These are phyloP conservation scores for Caenorhabditis remanei DNA, from an alignment of 1,140 invertebrate genomes.

Conservation along the genomic window DNA sequence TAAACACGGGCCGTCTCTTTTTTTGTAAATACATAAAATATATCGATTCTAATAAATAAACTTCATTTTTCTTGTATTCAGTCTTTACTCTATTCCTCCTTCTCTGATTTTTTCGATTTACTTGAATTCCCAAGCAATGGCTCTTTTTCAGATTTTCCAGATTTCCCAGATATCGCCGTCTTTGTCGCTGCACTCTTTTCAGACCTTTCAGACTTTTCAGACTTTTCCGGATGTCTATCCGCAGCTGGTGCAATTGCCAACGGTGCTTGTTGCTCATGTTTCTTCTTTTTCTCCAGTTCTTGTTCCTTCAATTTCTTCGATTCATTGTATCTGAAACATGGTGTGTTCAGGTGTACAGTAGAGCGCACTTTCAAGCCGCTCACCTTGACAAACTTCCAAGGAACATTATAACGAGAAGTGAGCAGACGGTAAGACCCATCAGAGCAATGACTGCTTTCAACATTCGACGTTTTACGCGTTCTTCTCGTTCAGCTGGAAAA, in stretches of 20 bases:
- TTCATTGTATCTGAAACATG: conserved; percentile 5
- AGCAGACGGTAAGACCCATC: conserved; percentile 8
- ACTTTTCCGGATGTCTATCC: background rate
- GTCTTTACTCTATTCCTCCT: background rate
- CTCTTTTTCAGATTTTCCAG: background rate
- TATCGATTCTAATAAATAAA: too few species aligned
- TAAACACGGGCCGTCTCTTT: too few species aligned
- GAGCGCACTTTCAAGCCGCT: background rate
- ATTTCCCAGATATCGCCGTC: background rate
- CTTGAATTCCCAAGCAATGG: background rate
- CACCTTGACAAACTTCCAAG: conserved; percentile 23
- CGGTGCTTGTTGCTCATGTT: background rate
- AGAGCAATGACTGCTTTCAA: conserved; percentile 25
- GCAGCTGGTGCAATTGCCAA: background rate
- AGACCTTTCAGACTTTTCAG: background rate
- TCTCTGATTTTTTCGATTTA: conserved; percentile 10
- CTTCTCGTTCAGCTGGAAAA: conserved; percentile 1
- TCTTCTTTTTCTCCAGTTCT: conserved; percentile 25
- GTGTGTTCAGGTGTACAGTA: background rate
- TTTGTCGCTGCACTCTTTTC: background rate
- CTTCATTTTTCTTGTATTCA: too few species aligned
- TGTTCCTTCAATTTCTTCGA: background rate
- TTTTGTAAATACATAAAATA: too few species aligned
- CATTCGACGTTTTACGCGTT: background rate
- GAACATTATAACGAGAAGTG: conserved; percentile 25